These are phyloP conservation scores for Agrypnus murinus DNA, from an alignment of 2,888 invertebrate genomes.

Conservation along the genomic window DNA sequence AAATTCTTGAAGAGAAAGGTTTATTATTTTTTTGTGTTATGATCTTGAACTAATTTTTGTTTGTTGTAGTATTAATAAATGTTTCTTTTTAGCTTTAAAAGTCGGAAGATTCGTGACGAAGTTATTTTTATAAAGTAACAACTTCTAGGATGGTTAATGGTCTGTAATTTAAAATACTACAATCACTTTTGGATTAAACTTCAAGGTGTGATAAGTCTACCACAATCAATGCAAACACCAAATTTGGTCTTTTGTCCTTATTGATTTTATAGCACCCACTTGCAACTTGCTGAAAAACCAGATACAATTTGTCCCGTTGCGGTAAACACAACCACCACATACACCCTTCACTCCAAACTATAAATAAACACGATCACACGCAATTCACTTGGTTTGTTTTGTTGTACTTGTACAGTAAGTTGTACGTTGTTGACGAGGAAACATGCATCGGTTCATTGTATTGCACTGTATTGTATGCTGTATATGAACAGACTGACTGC, in stretches of 20 bases:
- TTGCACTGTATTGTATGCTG: background rate
- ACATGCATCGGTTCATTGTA: conserved; percentile 5
- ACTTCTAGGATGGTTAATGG: conserved; percentile 10
- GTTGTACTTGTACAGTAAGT: too few species aligned
- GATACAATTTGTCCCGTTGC: background rate
- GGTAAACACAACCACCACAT: background rate
- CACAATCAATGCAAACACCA: background rate
- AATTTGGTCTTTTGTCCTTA: conserved; percentile 40
- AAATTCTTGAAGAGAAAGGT: conserved; percentile 13
- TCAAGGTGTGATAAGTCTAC: background rate
- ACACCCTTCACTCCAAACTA: conserved; percentile 23
- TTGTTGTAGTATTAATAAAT: conserved; percentile 29
- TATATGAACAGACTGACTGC: conserved; percentile 45
- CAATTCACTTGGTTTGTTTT: conserved; percentile 10
- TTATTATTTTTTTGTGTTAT: conserved; percentile 14
- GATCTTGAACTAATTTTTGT: conserved; percentile 49
- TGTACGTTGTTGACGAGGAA: conserved; percentile 14
- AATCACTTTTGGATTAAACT: background rate
- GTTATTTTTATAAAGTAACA: conserved; percentile 44
- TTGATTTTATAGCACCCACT: conserved; percentile 37
- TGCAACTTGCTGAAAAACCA: background rate
- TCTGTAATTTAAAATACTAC: too few species aligned
- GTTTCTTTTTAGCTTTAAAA: conserved; percentile 25
- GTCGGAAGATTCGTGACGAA: conserved; percentile 26
- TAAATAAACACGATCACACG: background rate